Evolutionary conservation across 2,797 vertebrate species (phyloP).

Genomic region (Tenualosa thibaudeaui): DNA sequence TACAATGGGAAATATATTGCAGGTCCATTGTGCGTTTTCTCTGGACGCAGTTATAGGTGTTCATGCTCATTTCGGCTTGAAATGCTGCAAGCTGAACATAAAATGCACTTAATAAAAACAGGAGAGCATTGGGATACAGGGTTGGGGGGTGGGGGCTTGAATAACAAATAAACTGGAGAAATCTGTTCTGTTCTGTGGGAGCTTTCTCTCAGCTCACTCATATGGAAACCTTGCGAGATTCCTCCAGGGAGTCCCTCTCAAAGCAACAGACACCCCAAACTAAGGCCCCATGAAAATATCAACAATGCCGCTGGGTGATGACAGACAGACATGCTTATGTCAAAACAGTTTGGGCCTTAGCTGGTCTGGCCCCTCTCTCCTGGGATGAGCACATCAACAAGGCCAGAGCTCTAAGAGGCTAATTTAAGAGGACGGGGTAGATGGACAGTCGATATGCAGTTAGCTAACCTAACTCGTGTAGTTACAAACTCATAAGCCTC

Average conservation of each 20-base stretch:
- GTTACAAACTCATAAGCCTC: background rate
- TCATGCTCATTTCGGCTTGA: background rate
- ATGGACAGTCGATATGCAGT: background rate
- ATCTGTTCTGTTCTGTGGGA: conserved; percentile 46
- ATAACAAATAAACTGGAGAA: conserved; percentile 33
- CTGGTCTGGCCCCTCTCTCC: background rate
- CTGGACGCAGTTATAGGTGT: background rate
- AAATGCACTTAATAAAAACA: background rate
- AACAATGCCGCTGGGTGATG: background rate
- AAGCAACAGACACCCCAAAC: background rate
- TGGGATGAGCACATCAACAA: background rate
- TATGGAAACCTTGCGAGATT: conserved; percentile 39
- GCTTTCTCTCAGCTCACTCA: conserved; percentile 43
- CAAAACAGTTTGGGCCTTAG: conserved; percentile 10
- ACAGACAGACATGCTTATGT: conserved; percentile 12
- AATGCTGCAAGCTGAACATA: background rate
- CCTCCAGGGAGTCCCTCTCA: background rate
- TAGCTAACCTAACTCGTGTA: background rate
- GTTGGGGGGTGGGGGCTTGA: background rate
- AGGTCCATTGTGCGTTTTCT: conserved; percentile 10
- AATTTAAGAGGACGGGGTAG: background rate
- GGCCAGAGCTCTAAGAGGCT: background rate
- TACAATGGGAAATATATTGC: background rate
- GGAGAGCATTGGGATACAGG: background rate
- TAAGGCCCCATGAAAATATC: background rate